Evolutionary conservation across 2,888 invertebrate species (phyloP).

Genomic region (Platypus cylindrus): DNA sequence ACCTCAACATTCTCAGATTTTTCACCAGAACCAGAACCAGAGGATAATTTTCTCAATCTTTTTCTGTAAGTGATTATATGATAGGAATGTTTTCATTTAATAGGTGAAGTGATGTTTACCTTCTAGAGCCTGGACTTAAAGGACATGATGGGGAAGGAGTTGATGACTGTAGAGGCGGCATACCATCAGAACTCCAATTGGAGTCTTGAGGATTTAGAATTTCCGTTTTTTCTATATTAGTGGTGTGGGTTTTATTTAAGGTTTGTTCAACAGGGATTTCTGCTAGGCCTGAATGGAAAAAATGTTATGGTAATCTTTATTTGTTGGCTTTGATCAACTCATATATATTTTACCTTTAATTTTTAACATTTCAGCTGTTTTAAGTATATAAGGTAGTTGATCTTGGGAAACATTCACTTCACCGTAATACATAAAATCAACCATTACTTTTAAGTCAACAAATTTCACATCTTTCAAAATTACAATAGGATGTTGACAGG

Average conservation of each 20-base stretch:
- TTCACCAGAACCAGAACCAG: conserved; percentile 44
- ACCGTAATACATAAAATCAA: conserved; percentile 87
- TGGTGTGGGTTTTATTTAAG: conserved; percentile 56
- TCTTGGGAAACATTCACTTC: conserved; percentile 87
- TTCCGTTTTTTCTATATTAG: conserved; percentile 38
- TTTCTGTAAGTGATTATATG: conserved; percentile 34
- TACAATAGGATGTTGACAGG: conserved; percentile 80
- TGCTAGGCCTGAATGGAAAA: conserved; percentile 44
- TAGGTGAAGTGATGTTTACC: too few relatives aligned
- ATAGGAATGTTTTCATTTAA: too few relatives aligned
- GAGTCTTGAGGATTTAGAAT: conserved; percentile 46
- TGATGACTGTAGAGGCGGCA: conserved; percentile 44
- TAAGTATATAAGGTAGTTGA: conserved; percentile 62
- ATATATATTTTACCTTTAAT: conserved; percentile 54
- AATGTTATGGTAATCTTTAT: background rate
- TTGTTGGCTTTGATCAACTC: background rate
- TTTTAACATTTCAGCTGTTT: conserved; percentile 78
- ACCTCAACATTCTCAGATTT: conserved; percentile 20
- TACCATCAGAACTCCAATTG: conserved; percentile 40
- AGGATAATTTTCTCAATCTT: conserved; percentile 52
- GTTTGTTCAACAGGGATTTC: conserved; percentile 74
- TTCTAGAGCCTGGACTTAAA: conserved; percentile 37
- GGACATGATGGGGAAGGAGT: conserved; percentile 51
- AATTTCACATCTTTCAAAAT: conserved; percentile 82
- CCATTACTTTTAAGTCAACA: conserved; percentile 73